Evolutionary conservation across 2,888 invertebrate genomes (phyloP).

Genomic region (Hesperia comma): DNA sequence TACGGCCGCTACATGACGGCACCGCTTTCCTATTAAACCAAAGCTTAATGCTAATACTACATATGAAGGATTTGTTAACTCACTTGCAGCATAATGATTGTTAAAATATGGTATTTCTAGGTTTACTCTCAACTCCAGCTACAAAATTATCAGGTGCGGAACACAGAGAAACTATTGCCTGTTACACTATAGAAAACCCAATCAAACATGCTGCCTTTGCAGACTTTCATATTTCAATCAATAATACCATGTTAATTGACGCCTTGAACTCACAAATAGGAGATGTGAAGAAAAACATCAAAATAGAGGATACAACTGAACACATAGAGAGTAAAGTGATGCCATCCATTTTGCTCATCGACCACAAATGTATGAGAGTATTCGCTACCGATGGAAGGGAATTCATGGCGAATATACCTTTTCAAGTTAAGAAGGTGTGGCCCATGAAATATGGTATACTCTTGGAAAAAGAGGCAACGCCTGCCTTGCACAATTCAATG

Average conservation of each 20-base stretch:
- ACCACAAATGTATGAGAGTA: conserved; percentile 89
- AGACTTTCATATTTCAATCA: conserved; percentile 78
- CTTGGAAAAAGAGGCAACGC: conserved; percentile 87
- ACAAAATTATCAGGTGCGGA: conserved; percentile 79
- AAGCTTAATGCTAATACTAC: too few species aligned
- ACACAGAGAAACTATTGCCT: conserved; percentile 84
- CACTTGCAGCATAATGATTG: too few species aligned
- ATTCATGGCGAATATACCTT: conserved; percentile 91
- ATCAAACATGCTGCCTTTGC: conserved; percentile 93
- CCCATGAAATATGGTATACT: conserved; percentile 93
- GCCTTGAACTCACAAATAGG: conserved; percentile 77
- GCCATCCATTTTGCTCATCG: conserved; percentile 89
- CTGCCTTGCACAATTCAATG: conserved; percentile 62
- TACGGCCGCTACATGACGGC: too few species aligned
- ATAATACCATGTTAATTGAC: conserved; percentile 83
- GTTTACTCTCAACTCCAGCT: conserved; percentile 79
- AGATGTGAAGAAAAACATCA: conserved; percentile 76
- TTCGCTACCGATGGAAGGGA: conserved; percentile 93
- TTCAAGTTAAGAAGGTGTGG: conserved; percentile 92
- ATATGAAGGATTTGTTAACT: too few species aligned
- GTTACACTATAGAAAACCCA: conserved; percentile 92
- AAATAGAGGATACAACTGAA: conserved; percentile 78
- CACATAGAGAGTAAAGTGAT: conserved; percentile 80
- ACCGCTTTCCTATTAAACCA: too few species aligned
- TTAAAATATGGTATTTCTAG: conserved; percentile 52